Percentiles rank a stretch among this genome's conserved stretches.
These are phyloP conservation scores for Pardalotus punctatus DNA, from an alignment of 2,113 vertebrate species.

Conservation along the genomic window DNA sequence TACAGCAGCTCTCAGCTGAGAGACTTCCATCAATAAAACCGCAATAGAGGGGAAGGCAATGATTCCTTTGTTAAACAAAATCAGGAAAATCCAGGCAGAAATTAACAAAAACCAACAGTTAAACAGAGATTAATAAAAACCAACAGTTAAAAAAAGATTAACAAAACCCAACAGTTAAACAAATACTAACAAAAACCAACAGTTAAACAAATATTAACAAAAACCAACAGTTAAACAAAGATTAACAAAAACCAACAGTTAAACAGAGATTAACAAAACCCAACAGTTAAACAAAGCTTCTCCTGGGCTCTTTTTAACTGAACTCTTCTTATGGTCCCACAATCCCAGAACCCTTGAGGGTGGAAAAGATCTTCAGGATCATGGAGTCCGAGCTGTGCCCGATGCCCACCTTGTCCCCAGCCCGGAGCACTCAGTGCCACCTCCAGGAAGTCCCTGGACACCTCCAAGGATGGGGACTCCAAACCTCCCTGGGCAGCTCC, in stretches of 20 bases:
- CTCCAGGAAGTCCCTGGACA: too few relatives aligned
- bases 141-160: neutral
- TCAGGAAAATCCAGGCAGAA: neutral
- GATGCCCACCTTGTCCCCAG: too few relatives aligned
- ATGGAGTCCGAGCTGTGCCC: too few relatives aligned
- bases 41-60: neutral
- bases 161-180: neutral
- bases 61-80: neutral
- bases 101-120: neutral
- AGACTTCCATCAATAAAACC: neutral
- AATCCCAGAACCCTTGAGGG: neutral
- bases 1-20: neutral
- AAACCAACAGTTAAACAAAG: too few relatives aligned
- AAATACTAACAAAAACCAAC: neutral
- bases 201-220: too few relatives aligned
- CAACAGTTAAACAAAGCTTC: neutral
- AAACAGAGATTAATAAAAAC: too few relatives aligned
- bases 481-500: too few relatives aligned
- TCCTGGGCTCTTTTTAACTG: rapidly evolving
- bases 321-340: neutral
- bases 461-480: too few relatives aligned
- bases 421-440: too few relatives aligned
- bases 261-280: too few relatives aligned
- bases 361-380: neutral
- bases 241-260: neutral